A percentile compares a stretch with the other conserved stretches of the same genome.
Conservation (phyloP, 2,113 vertebrate genomes). For the Deroptyus accipitrinus region DNA sequence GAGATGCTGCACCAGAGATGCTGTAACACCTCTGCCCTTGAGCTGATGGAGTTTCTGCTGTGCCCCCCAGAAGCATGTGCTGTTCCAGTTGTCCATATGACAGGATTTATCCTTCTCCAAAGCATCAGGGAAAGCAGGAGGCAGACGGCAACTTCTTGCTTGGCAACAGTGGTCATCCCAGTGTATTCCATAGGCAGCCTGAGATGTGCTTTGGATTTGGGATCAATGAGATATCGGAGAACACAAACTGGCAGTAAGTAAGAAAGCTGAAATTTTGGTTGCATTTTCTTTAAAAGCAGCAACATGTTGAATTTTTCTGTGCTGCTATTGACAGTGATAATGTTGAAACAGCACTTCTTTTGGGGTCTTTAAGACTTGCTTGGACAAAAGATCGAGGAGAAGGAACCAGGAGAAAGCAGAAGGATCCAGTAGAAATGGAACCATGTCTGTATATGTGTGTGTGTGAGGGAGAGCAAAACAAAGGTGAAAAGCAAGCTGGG, state of each 20-base stretch:
- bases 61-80: neutral
- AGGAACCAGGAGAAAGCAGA: neutral
- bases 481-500: neutral
- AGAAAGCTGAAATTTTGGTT: neutral
- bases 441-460: neutral
- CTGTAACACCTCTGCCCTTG: neutral
- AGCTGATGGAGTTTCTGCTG: neutral
- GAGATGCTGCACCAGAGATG: neutral
- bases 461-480: neutral
- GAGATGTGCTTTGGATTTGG: neutral
- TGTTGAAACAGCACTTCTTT: accelerated
- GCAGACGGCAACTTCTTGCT: neutral
- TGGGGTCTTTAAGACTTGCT: neutral
- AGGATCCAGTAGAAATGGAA: neutral
- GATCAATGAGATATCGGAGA: neutral
- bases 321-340: neutral
- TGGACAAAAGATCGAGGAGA: neutral
- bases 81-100: neutral
- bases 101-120: neutral
- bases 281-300: neutral
- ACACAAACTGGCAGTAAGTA: neutral
- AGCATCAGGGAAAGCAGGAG: neutral
- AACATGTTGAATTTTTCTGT: neutral
- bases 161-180: neutral
- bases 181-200: neutral